Percentiles rank a stretch among this genome's conserved stretches.
Evolutionary conservation across 2,113 vertebrate genomes (phyloP).

Genomic region (Holacanthus passer): DNA sequence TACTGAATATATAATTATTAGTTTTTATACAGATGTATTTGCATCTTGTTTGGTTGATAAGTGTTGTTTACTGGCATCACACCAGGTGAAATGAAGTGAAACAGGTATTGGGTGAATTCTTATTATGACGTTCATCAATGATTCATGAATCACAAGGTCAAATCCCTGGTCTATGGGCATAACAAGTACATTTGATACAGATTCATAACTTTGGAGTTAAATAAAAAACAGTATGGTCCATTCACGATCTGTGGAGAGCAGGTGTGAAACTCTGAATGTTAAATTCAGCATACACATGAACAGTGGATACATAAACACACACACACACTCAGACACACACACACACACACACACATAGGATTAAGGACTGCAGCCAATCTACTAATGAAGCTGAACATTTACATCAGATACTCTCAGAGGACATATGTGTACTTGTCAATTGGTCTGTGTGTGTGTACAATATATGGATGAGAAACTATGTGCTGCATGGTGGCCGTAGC

Average conservation of each 20-base stretch:
- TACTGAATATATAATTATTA: background rate
- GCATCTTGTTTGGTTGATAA: slow-evolving; percentile 18
- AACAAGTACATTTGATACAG: slow-evolving; percentile 35
- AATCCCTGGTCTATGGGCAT: slow-evolving; percentile 18
- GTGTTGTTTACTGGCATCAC: slow-evolving; percentile 30
- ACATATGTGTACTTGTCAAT: slow-evolving; percentile 92
- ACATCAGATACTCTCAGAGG: slow-evolving; percentile 90
- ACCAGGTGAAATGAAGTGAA: slow-evolving; percentile 46
- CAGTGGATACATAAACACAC: slow-evolving; percentile 31
- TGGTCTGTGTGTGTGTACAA: slow-evolving; percentile 82
- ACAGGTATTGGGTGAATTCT: slow-evolving; percentile 50
- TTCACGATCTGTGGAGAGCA: slow-evolving; percentile 26
- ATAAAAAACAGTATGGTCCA: slow-evolving; percentile 5
- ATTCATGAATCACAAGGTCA: slow-evolving; percentile 67
- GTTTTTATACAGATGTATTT: background rate
- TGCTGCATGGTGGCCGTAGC: slow-evolving; percentile 74
- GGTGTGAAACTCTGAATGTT: slow-evolving; percentile 35
- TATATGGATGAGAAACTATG: slow-evolving; percentile 46
- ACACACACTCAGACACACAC: no score
- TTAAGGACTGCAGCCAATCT: slow-evolving; percentile 91
- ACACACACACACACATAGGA: slow-evolving; percentile 41
- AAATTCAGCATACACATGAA: slow-evolving; percentile 36
- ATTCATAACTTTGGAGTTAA: slow-evolving; percentile 52
- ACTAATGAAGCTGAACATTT: slow-evolving; percentile 88
- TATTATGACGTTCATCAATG: slow-evolving; percentile 57